Conservation (phyloP, 2,113 vertebrate genomes). For the Neolamprologus falcicula region DNA sequence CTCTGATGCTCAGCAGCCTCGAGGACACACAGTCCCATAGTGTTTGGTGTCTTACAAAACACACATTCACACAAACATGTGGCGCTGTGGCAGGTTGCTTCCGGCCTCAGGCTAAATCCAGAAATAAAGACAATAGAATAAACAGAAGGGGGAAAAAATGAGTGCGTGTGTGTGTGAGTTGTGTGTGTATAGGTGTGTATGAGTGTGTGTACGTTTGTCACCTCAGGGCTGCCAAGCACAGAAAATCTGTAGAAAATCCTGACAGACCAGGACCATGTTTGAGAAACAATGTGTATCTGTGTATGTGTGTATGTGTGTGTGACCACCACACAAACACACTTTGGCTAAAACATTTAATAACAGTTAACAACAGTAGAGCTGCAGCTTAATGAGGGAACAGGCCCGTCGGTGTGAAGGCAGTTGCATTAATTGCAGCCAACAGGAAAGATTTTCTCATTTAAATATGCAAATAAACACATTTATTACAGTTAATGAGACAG, state of each 20-base stretch:
- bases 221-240: conserved; percentile 8
- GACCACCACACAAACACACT: background rate
- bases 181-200: background rate
- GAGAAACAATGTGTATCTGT: background rate
- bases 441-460: conserved; percentile 31
- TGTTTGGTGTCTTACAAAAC: conserved; percentile 10
- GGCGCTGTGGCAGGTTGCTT: conserved; percentile 29
- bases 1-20: conserved; percentile 29
- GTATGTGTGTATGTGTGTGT: background rate
- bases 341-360: conserved; percentile 16
- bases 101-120: conserved; percentile 39
- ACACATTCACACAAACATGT: conserved; percentile 1
- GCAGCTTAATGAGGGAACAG: conserved; percentile 20
- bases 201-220: background rate
- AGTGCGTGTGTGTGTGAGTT: background rate
- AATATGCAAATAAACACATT: conserved; percentile 26
- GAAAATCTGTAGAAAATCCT: background rate
- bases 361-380: background rate
- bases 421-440: conserved; percentile 27
- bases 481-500: conserved; percentile 4
- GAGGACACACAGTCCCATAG: conserved; percentile 16
- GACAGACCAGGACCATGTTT: background rate
- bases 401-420: background rate
- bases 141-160: background rate
- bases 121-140: conserved; percentile 60